phyloP scores from a whole-genome alignment of 2,797 vertebrate genomes.

The Pseudomugil gertrudae region DNA sequence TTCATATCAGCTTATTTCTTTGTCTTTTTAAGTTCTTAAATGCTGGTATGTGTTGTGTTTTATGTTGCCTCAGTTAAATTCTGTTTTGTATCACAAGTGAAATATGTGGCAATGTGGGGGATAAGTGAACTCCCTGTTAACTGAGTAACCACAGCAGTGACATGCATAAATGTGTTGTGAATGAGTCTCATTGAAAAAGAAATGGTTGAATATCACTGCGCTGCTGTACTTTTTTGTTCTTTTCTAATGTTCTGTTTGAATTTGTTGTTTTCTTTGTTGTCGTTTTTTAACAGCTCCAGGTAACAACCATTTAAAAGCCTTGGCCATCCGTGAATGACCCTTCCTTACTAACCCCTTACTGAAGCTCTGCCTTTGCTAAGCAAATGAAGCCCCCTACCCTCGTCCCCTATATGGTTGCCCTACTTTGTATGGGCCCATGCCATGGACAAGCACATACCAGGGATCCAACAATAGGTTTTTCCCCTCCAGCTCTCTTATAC shows the following conservation, averaged over 20 bases:
- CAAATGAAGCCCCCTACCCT: conserved; percentile 84
- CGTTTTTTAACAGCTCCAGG: conserved; percentile 90
- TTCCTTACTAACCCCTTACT: conserved; percentile 88
- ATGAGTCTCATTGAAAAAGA: conserved; percentile 72
- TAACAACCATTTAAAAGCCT: conserved; percentile 91
- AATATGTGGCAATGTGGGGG: conserved; percentile 84
- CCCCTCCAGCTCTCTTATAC: conserved; percentile 82
- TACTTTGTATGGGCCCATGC: conserved; percentile 83
- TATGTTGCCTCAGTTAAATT: conserved; percentile 82
- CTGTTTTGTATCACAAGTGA: conserved; percentile 83
- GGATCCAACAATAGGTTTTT: conserved; percentile 85
- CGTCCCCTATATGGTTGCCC: conserved; percentile 83
- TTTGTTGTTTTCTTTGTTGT: conserved; percentile 88
- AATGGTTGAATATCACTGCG: conserved; percentile 88
- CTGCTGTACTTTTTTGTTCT: conserved; percentile 83
- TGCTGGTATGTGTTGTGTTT: conserved; percentile 77
- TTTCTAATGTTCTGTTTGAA: conserved; percentile 89
- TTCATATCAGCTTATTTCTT: conserved; percentile 79
- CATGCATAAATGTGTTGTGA: conserved; percentile 81
- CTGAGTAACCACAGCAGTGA: conserved; percentile 71
- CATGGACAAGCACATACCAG: conserved; percentile 84
- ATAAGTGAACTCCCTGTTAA: conserved; percentile 78
- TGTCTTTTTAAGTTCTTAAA: conserved; percentile 77
- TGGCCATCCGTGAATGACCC: conserved; percentile 88
- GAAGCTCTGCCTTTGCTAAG: conserved; percentile 87